Conservation (phyloP, 2,888 invertebrate genomes). For the Nomada ferruginata region DNA sequence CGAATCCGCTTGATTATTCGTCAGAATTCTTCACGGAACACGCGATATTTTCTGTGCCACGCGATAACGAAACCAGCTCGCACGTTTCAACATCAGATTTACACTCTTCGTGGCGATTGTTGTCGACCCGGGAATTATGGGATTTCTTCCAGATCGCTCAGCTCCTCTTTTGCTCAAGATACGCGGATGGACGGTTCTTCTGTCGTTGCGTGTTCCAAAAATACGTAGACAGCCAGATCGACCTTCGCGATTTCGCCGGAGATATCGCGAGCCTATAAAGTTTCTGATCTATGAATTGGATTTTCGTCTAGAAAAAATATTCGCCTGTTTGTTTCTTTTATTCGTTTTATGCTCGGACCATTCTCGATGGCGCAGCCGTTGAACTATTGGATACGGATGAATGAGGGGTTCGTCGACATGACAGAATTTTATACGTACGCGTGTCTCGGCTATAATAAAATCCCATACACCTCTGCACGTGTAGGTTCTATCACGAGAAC, state of each 20-base stretch:
- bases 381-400: neutral
- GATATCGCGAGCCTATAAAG: neutral
- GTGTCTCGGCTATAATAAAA: neutral
- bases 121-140: neutral
- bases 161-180: neutral
- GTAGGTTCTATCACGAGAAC: slow-evolving; percentile 44
- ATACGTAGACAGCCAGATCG: slow-evolving; percentile 15
- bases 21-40: slow-evolving; percentile 25
- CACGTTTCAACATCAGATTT: neutral
- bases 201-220: slow-evolving; percentile 19
- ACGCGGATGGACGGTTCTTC: neutral
- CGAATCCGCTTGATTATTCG: slow-evolving; percentile 42
- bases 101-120: neutral
- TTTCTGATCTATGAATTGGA: too few species aligned
- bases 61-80: neutral
- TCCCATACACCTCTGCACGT: slow-evolving; percentile 30
- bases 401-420: slow-evolving; percentile 1
- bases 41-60: neutral
- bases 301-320: neutral
- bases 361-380: neutral
- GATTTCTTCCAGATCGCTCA: neutral
- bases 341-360: too few species aligned
- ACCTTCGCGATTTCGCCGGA: slow-evolving; percentile 29
- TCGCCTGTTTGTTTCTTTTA: too few species aligned
- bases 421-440: slow-evolving; percentile 8